Conservation (phyloP, 2,888 invertebrate species). For the Drosophila bunnanda region DNA sequence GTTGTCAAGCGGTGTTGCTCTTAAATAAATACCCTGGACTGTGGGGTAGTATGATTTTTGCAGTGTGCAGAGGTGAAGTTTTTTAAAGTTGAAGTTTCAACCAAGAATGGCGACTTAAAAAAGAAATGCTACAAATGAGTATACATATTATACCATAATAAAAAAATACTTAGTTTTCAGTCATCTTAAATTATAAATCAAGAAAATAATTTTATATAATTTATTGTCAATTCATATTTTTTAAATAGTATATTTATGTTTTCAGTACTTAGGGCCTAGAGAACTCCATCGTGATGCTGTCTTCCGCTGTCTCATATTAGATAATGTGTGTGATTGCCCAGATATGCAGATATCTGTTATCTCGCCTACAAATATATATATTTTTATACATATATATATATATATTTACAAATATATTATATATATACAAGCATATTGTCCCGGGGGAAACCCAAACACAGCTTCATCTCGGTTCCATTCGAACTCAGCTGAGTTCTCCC, state of each 20-base stretch:
- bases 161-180: neutral
- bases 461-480: neutral
- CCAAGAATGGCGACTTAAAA: accelerated
- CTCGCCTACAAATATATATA: slow-evolving; percentile 7
- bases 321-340: slow-evolving; percentile 31
- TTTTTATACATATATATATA: slow-evolving; percentile 16
- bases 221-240: too few relatives aligned
- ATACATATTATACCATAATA: too few relatives aligned
- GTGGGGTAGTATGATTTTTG: neutral
- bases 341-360: slow-evolving; percentile 25
- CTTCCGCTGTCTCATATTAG: neutral
- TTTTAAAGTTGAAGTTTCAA: neutral
- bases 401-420: slow-evolving; percentile 9
- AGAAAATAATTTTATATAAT: too few relatives aligned
- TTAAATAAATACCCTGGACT: slow-evolving; percentile 16
- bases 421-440: slow-evolving; percentile 6
- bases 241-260: neutral
- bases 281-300: neutral
- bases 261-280: neutral
- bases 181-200: too few relatives aligned
- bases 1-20: slow-evolving; percentile 24
- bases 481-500: slow-evolving; percentile 31
- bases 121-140: too few relatives aligned
- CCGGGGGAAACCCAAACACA: neutral
- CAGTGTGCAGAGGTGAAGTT: too few relatives aligned